Evolutionary conservation across 2,113 vertebrate genomes (phyloP).

Genomic region (Hypanus sabinus): DNA sequence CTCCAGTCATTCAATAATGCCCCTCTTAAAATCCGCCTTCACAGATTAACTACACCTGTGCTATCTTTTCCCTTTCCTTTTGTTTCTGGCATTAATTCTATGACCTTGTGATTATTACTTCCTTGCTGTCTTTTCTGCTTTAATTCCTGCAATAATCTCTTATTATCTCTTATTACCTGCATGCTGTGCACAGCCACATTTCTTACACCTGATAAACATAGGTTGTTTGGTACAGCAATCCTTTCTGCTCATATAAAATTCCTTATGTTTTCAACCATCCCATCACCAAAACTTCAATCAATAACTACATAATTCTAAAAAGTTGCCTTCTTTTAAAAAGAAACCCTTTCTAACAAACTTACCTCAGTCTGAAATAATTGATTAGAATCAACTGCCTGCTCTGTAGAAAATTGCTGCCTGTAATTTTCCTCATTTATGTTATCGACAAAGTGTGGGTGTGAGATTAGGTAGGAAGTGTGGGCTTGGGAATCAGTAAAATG

Average conservation of each 20-base stretch:
- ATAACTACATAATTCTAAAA: not conserved
- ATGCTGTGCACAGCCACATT: not conserved
- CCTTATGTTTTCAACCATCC: not conserved
- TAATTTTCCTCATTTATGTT: not conserved
- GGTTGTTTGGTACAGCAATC: not conserved
- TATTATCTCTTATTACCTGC: not conserved
- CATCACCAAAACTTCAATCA: not conserved
- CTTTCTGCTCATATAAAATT: not conserved
- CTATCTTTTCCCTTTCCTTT: not conserved
- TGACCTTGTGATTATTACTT: not conserved
- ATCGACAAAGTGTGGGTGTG: not conserved
- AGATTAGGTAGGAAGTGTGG: too few relatives aligned
- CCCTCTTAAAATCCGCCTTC: not conserved
- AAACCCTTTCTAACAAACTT: not conserved
- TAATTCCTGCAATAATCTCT: not conserved
- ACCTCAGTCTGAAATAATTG: not conserved
- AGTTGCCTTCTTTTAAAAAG: not conserved
- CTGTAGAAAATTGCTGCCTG: not conserved
- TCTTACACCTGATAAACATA: not conserved
- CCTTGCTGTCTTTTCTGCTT: not conserved
- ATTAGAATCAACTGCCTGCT: not conserved
- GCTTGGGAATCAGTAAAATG: too few relatives aligned
- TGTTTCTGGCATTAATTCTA: not conserved
- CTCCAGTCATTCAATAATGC: not conserved
- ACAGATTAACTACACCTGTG: not conserved